Percentiles rank a stretch among this genome's conserved stretches.
Evolutionary conservation across 2,797 vertebrate genomes (phyloP).

Genomic region (Microctenopoma stevenorrisi): DNA sequence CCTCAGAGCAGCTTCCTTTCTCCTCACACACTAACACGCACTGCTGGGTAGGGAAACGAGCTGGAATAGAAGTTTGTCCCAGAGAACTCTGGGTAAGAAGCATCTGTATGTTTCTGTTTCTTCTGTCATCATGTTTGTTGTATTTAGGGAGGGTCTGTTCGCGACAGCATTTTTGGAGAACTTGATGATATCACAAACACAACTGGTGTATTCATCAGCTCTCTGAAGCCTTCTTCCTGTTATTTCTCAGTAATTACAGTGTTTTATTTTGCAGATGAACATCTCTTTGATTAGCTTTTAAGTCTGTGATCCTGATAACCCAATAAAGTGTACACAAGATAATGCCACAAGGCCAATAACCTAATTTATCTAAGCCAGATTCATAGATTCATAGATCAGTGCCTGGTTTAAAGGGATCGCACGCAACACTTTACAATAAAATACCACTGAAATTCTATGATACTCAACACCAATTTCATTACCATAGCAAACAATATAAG

Average conservation of each 20-base stretch:
- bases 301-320: background rate
- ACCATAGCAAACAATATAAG: no score
- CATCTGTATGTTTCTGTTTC: background rate
- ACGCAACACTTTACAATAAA: background rate
- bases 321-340: background rate
- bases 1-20: conserved; percentile 9
- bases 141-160: background rate
- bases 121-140: background rate
- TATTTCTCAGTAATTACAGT: conserved; percentile 33
- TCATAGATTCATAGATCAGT: background rate
- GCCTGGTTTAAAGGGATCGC: background rate
- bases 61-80: no score
- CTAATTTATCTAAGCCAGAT: no score
- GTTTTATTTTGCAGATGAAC: conserved; percentile 23
- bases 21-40: background rate
- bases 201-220: background rate
- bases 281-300: background rate
- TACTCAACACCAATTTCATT: no score
- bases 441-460: no score
- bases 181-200: conserved; percentile 6
- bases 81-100: no score
- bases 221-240: conserved; percentile 41
- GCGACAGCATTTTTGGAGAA: background rate
- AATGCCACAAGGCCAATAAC: background rate
- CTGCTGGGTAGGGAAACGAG: background rate